Conservation (phyloP, 2,113 vertebrate species). For the Dasyornis broadbenti region DNA sequence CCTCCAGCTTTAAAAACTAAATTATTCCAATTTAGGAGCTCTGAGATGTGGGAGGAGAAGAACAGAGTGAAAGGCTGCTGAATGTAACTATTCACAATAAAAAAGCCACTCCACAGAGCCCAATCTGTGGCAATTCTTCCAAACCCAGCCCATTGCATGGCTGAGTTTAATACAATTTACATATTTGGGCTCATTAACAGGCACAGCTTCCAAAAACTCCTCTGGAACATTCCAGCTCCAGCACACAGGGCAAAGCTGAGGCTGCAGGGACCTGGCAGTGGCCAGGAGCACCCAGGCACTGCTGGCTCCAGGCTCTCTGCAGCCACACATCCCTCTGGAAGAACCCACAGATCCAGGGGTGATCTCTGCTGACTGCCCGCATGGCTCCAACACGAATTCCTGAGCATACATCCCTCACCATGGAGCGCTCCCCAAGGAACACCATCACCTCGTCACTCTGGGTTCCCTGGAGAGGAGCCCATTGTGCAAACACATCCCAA, state of each 20-base stretch:
- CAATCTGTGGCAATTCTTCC: no score
- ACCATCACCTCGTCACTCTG: background rate
- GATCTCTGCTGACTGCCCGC: background rate
- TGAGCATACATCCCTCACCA: background rate
- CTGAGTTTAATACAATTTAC: background rate
- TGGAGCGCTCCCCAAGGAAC: background rate
- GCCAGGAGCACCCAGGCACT: background rate
- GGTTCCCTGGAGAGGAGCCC: background rate
- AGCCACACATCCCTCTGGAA: no score
- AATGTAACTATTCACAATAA: background rate
- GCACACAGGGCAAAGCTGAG: background rate
- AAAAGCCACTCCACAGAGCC: background rate
- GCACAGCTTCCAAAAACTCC: background rate
- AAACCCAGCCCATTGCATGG: background rate
- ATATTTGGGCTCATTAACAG: background rate
- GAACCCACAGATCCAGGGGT: background rate
- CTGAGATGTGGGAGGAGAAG: background rate
- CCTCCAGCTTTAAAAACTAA: background rate
- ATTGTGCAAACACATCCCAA: background rate
- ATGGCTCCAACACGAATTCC: background rate
- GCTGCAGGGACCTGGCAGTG: background rate
- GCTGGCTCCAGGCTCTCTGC: background rate
- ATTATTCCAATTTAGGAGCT: background rate
- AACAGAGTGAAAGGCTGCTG: background rate
- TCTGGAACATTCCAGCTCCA: background rate